Evolutionary conservation across 2,888 invertebrate species (phyloP), one percentile per base, ranked within the genome.

Genomic region (Apotomis turbidana): DNA sequence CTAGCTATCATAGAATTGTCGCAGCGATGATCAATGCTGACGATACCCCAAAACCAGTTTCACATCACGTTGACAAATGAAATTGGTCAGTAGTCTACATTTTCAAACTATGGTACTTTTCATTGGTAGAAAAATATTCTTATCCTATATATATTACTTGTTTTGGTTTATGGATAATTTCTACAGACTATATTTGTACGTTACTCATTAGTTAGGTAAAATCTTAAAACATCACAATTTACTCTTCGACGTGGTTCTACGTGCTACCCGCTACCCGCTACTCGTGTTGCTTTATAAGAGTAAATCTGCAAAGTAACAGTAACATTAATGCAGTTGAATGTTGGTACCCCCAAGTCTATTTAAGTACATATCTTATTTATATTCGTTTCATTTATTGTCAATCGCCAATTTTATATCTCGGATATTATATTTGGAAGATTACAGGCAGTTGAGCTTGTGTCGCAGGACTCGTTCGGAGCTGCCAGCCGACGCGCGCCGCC

Each of bases 81-180:
- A 84, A 83, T 89, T 88, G 87, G 85, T 90, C 87, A 86, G 81
- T 86, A 85, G 82, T 82, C 87, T 89, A 90, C 78, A 79, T 79
- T 68, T 83, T 83, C 82, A 78, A 82, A 84, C 86, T 90, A 87
- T 89, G 87, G 71, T 85, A 86, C 82, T 84, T 81, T 83, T 77
- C 81, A 83, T 85, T 87, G 87, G 89, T 93, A 93, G 85, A 93
- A 93, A 93, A 93, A 93, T 93, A 93, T 86, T 82, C 84, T 82
- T 81, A 84, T 83, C 82, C 86, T 84, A 85, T 78, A 80, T 79
- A 80, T 80, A 80, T 85, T 82, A 84, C 77, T 85, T 76, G 77
- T 84, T 85, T 85, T 85, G 83, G 86, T 86, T 87, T 83, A 83
- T 83, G 87, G 87, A 80, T 90, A 87, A 78, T 83, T 81, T 87